phyloP scores from a whole-genome alignment of 2,888 invertebrate species.

The Drosophila neoperkinsi region DNA sequence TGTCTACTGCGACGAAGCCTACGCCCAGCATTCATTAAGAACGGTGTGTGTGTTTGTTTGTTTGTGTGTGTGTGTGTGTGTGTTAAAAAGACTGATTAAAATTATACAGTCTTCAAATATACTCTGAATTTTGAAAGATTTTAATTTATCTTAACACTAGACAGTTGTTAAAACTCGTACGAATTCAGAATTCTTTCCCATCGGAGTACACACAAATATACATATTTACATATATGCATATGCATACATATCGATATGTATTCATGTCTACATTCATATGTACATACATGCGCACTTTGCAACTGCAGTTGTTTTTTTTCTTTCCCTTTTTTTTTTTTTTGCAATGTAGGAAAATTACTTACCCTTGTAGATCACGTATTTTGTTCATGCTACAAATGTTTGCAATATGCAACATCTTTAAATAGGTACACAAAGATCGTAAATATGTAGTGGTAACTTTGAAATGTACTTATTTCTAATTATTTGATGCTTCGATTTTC shows the following conservation, averaged over 20 bases:
- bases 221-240: conserved; percentile 1
- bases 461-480: conserved; percentile 7
- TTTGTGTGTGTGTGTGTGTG: too few relatives aligned
- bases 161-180: background rate
- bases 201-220: conserved; percentile 1
- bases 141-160: background rate
- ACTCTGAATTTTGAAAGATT: background rate
- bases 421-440: background rate
- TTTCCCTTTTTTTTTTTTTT: background rate
- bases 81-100: background rate
- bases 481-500: conserved; percentile 19
- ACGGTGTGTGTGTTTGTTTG: background rate
- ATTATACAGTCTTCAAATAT: background rate
- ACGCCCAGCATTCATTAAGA: conserved; percentile 15
- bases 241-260: conserved; percentile 8
- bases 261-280: conserved; percentile 8
- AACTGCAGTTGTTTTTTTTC: conserved; percentile 10
- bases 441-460: conserved; percentile 1
- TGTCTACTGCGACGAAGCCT: background rate
- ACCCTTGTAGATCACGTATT: conserved; percentile 26
- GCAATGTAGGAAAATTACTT: conserved; percentile 11
- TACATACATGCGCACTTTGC: conserved; percentile 26
- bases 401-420: conserved; percentile 3
- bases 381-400: conserved; percentile 1
- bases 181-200: background rate